Base-by-base conservation (phyloP, 92 coral and sea anemone genomes). In the Palythoa grandiflora region DNA sequence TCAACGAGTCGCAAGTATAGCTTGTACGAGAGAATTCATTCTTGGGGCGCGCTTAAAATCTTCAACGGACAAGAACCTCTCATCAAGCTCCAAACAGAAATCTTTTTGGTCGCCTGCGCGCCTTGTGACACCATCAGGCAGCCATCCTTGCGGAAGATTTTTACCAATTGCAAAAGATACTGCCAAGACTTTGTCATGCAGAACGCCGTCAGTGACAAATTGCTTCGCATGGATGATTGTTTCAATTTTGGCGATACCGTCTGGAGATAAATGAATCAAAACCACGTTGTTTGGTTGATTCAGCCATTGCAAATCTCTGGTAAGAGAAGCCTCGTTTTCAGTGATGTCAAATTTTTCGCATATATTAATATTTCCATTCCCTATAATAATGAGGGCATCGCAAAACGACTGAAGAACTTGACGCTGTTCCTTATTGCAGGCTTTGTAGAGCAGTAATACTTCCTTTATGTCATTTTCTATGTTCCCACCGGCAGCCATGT, bases 141-240 rank as follows among this genome's bases (percentile, higher is more conserved):
- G 94, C 99, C 98, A 97, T 38, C 93, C 94, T 5, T 91, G 38
- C 1, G 95, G 83, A 9, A 93, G 75, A 40, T 83, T 78, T 15
- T 84, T 88, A 10, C 99, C 99, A 73, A 97, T n/a, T n/a, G n/a
- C n/a, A n/a, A n/a, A 97, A 1, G 99, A 88, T 15, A 97, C 91
- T 12, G 94, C 91, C 38, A 97, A 77, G 38, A 97, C n/a, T n/a
- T 94, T 91, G 16, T 90, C 94, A 52, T 97, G 95, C 63, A 97
- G 91, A 83, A 75, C 76, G 40, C 88, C 93, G 73, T 90, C 86
- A 73, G 80, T 90, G 57, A 94, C 87, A 63, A 92, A 92, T 50
- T 88, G 61, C 75, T 91, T n/a, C n/a, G n/a, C n/a, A n/a, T n/a
- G 91, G 3, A 95, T 60, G 35, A 91, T 87, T 14, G 63, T 70